Conservation (phyloP, 2,113 vertebrate species). For the Bettongia penicillata region DNA sequence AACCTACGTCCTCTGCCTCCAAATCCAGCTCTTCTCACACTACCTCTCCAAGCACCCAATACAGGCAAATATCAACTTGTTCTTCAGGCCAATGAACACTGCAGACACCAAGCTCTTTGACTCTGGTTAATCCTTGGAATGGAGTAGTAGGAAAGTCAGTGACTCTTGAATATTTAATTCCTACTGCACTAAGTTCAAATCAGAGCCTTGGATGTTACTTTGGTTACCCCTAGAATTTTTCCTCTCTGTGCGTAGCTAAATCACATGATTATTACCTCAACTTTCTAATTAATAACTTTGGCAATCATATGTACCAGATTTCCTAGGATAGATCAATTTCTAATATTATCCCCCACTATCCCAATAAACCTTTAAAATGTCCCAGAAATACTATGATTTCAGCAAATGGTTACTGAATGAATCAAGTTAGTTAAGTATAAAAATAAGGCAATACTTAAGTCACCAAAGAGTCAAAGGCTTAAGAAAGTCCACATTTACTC, state of each 20-base stretch:
- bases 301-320: background rate
- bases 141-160: background rate
- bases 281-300: background rate
- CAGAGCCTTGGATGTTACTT: background rate
- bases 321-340: background rate
- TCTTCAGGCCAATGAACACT: background rate
- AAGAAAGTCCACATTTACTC: background rate
- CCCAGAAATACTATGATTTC: background rate
- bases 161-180: background rate
- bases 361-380: background rate
- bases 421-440: background rate
- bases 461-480: background rate
- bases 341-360: background rate
- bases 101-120: background rate
- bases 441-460: background rate
- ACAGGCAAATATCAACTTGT: background rate
- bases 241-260: background rate
- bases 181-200: background rate
- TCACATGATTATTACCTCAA: background rate
- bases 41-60: background rate
- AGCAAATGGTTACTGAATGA: background rate
- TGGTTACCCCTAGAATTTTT: background rate
- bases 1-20: background rate
- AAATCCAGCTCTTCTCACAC: background rate
- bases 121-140: background rate